phyloP scores from a whole-genome alignment of 2,797 vertebrate genomes.

The Arnoldichthys spilopterus region DNA sequence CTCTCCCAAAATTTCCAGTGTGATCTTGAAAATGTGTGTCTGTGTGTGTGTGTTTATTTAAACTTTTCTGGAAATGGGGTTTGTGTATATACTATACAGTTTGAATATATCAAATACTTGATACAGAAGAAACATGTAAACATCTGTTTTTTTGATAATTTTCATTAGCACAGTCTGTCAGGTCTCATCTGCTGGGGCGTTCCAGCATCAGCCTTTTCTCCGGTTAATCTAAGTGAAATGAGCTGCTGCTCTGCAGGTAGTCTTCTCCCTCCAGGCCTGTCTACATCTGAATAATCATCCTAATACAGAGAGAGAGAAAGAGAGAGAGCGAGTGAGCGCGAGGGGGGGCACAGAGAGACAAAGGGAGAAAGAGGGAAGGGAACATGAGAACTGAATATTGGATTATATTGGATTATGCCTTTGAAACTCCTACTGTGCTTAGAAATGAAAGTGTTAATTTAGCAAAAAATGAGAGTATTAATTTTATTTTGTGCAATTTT shows the following conservation, averaged over 20 bases:
- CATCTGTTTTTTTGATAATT: slow-evolving; percentile 10
- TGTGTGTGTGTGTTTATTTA: neutral
- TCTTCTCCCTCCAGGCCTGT: slow-evolving; percentile 21
- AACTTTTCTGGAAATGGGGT: too few relatives aligned
- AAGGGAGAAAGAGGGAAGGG: neutral
- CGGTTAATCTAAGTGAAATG: slow-evolving; percentile 37
- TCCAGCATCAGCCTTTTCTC: slow-evolving; percentile 42
- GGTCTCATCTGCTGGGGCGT: slow-evolving; percentile 2
- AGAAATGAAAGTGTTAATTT: slow-evolving; percentile 43
- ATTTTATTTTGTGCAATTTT: too few relatives aligned
- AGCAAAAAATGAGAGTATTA: neutral
- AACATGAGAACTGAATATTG: neutral
- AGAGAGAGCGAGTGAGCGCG: neutral
- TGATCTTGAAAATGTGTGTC: too few relatives aligned
- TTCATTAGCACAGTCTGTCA: slow-evolving; percentile 8
- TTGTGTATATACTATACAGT: too few relatives aligned
- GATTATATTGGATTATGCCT: slow-evolving; percentile 30
- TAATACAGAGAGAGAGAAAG: neutral
- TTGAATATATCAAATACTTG: too few relatives aligned
- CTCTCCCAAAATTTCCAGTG: too few relatives aligned
- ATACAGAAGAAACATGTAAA: neutral
- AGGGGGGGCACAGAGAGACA: too few relatives aligned
- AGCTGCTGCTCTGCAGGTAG: slow-evolving; percentile 48
- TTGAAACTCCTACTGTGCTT: slow-evolving; percentile 31
- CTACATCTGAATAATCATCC: slow-evolving; percentile 34